phyloP scores from a whole-genome alignment of 2,888 invertebrate genomes.

The Osedax fenrisi region DNA sequence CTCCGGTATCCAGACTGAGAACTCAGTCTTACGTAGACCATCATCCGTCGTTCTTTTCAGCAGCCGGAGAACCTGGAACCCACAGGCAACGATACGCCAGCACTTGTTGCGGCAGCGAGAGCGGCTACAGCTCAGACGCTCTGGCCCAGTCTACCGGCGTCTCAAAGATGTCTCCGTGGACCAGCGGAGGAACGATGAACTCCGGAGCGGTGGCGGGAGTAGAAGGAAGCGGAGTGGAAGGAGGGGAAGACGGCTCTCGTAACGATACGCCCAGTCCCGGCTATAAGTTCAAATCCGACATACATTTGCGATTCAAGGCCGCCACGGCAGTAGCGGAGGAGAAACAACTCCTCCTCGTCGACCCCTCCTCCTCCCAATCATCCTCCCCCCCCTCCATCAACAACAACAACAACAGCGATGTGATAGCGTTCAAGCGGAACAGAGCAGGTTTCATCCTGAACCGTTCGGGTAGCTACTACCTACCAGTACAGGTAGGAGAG shows the following conservation, averaged over 20 bases:
- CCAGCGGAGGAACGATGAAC: background rate
- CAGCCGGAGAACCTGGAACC: too few relatives aligned
- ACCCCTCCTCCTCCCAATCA: background rate
- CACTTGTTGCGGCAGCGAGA: background rate
- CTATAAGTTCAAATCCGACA: slow-evolving; percentile 87
- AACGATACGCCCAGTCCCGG: background rate
- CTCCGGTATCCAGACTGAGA: too few relatives aligned
- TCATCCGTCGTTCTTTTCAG: too few relatives aligned
- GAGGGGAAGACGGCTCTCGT: too few relatives aligned
- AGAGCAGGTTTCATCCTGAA: slow-evolving; percentile 73
- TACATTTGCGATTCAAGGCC: slow-evolving; percentile 69
- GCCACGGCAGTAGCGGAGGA: slow-evolving; percentile 37
- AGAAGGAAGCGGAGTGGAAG: too few relatives aligned
- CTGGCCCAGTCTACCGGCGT: background rate
- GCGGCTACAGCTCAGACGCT: background rate
- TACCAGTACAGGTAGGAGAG: slow-evolving; percentile 58
- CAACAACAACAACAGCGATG: background rate
- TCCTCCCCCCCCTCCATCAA: background rate
- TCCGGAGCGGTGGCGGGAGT: background rate
- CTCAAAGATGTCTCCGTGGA: background rate
- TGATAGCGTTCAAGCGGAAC: slow-evolving; percentile 6
- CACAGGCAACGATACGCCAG: background rate
- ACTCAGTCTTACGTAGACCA: too few relatives aligned
- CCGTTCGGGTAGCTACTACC: slow-evolving; percentile 74
- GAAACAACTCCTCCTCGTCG: too few relatives aligned